Percentiles rank a stretch among this genome's conserved stretches.
These are phyloP conservation scores for Hypocryptadius cinnamomeus DNA, from an alignment of 2,113 vertebrate genomes.

Conservation along the genomic window DNA sequence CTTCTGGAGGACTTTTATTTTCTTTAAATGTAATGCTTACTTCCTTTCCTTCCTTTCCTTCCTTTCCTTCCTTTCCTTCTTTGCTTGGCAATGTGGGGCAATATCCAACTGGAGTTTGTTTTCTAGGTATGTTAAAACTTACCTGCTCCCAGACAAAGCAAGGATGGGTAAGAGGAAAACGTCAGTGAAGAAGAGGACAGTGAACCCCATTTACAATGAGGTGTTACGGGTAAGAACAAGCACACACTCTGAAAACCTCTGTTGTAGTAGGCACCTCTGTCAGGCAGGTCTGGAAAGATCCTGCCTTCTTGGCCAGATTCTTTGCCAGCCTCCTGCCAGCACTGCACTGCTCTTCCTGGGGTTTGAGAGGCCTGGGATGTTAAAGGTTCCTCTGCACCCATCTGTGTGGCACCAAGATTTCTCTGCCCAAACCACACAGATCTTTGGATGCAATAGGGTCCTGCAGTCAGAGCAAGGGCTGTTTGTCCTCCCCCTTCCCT, in stretches of 20 bases:
- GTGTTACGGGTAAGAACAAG: constrained; percentile 58
- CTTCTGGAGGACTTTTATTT: background rate
- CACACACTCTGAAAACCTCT: background rate
- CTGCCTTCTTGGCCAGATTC: background rate
- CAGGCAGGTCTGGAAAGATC: background rate
- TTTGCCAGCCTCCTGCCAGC: background rate
- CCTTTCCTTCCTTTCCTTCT: no score
- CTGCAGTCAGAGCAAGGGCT: background rate
- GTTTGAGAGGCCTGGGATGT: background rate
- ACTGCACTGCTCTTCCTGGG: background rate
- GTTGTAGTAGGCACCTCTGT: background rate
- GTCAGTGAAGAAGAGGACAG: constrained; percentile 66
- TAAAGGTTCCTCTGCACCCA: background rate
- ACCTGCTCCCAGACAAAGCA: constrained; percentile 71
- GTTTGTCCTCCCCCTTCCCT: background rate
- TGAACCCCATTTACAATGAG: constrained; percentile 68
- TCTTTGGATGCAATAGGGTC: background rate
- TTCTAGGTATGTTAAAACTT: constrained; percentile 70
- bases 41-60: background rate
- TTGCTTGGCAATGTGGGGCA: background rate
- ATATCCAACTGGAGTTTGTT: background rate
- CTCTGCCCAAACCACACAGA: background rate
- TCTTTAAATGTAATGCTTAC: background rate
- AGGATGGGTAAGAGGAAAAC: constrained; percentile 73
- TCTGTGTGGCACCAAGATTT: background rate